These are phyloP conservation scores for Megaustenia siamemsis DNA, from an alignment of 2,888 invertebrate genomes.

Conservation along the genomic window DNA sequence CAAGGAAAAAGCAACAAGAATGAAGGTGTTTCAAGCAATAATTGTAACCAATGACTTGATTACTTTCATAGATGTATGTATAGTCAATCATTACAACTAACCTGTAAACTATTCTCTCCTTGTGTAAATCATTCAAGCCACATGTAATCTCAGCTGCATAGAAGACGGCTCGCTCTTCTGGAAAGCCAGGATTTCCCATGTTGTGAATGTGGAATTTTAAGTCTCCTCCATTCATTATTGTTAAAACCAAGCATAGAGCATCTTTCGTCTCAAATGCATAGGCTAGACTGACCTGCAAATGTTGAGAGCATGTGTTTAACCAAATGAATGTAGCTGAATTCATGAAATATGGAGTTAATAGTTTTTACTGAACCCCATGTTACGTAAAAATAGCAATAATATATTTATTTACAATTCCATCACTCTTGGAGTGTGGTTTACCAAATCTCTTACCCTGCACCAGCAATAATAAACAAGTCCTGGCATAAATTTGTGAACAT, in stretches of 20 bases:
- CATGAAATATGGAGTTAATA: too few species aligned
- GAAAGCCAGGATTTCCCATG: constrained; percentile 96
- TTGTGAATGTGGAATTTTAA: constrained; percentile 99
- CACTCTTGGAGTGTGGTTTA: too few species aligned
- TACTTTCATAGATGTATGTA: too few species aligned
- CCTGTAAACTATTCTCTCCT: constrained; percentile 94
- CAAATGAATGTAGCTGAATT: neutral
- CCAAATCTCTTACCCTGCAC: too few species aligned
- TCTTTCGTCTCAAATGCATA: constrained; percentile 99
- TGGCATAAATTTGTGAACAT: too few species aligned
- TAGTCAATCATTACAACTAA: constrained; percentile 56
- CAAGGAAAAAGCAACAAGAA: too few species aligned
- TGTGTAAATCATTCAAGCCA: constrained; percentile 95
- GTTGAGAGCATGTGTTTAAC: neutral
- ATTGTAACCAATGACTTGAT: too few species aligned
- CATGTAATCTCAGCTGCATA: constrained; percentile 96
- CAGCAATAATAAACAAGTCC: too few species aligned
- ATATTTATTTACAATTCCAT: too few species aligned
- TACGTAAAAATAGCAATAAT: too few species aligned
- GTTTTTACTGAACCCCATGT: too few species aligned
- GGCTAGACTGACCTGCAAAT: constrained; percentile 91
- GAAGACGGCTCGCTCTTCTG: constrained; percentile 91
- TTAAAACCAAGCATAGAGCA: constrained; percentile 97
- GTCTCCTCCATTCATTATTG: constrained; percentile 99
- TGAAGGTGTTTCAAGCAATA: too few species aligned